Evolutionary conservation across 2,113 vertebrate genomes (phyloP), one percentile per base, ranked within the genome.

Genomic region (Picathartes gymnocephalus): DNA sequence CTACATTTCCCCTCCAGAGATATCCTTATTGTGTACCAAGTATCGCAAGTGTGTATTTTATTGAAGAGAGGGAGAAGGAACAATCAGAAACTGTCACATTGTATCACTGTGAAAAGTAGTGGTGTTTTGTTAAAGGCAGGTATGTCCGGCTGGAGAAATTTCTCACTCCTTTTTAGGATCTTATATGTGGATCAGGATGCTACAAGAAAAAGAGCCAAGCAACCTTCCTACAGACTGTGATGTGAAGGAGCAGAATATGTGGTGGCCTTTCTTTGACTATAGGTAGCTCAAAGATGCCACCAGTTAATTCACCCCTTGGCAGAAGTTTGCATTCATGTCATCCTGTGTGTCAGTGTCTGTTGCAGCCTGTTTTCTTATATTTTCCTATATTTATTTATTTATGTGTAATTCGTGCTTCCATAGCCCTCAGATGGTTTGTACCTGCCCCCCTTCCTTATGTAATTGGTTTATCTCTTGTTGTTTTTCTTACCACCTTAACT

Each of bases 1-100:
- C 82, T 77, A 27, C 92, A 88, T 95, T 94, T 95, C 92, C 81
- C 90, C 66, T 80, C 71, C 64, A 84, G 65, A 93, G 70, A 94
- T 96, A 96, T 88, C 53, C 84, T 89, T 77, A 57, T 50, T 96
- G 71, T 85, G 82, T 82, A 48, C 42, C 60, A n/a, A 42, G 39
- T 73, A 86, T 22, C 0, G 0, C 57, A 70, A 86, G 60, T 54
- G 61, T 79, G 50, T 92, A 30, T 85, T 93, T 96, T 88, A 68
- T 69, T 45, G 78, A 64, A 82, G 71, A 78, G 54, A 68, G 39
- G 44, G 37, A 94, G 81, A 91, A 71, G 68, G 85, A 95, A 88
- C 81, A 92, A 88, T 94, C 93, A 90, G 86, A 93, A 96, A 65
- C 45, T 91, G 78, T 91, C 70, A 77, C 66, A 56, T 62, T 76